phyloP scores from a whole-genome alignment of 2,888 invertebrate genomes.

The Drosophila subquinaria region DNA sequence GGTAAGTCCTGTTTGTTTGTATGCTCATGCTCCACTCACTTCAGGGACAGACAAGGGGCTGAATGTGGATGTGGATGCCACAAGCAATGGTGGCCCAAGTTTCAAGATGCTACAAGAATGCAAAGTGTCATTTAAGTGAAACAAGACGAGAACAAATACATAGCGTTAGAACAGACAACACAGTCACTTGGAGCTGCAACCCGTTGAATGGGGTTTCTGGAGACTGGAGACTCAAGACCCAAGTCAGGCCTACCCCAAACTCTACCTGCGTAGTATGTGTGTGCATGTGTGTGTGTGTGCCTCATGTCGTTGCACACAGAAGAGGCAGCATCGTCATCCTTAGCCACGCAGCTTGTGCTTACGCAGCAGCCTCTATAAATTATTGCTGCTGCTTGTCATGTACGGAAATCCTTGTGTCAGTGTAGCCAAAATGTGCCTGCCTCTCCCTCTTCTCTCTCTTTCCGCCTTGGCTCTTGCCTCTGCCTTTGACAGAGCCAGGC shows the following conservation, averaged over 20 bases:
- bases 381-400: conserved; percentile 84
- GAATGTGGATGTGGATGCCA: conserved; percentile 22
- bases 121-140: conserved; percentile 83
- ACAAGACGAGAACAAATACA: conserved; percentile 80
- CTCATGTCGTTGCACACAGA: conserved; percentile 23
- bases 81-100: conserved; percentile 50
- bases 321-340: conserved; percentile 57
- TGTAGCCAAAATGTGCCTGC: conserved; percentile 75
- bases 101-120: conserved; percentile 78
- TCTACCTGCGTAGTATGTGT: conserved; percentile 2
- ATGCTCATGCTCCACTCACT: conserved; percentile 4
- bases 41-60: conserved; percentile 12
- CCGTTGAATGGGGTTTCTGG: conserved; percentile 8
- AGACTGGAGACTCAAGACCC: background rate
- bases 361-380: conserved; percentile 81
- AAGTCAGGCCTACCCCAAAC: conserved; percentile 10
- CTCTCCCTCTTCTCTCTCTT: background rate
- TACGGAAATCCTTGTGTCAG: conserved; percentile 83
- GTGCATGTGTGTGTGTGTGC: conserved; percentile 27
- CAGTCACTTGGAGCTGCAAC: conserved; percentile 9
- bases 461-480: conserved; percentile 13
- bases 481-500: conserved; percentile 67
- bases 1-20: conserved; percentile 35
- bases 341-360: conserved; percentile 71
- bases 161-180: conserved; percentile 37